phyloP scores from a whole-genome alignment of 2,113 vertebrate species.

The Puma concolor region DNA sequence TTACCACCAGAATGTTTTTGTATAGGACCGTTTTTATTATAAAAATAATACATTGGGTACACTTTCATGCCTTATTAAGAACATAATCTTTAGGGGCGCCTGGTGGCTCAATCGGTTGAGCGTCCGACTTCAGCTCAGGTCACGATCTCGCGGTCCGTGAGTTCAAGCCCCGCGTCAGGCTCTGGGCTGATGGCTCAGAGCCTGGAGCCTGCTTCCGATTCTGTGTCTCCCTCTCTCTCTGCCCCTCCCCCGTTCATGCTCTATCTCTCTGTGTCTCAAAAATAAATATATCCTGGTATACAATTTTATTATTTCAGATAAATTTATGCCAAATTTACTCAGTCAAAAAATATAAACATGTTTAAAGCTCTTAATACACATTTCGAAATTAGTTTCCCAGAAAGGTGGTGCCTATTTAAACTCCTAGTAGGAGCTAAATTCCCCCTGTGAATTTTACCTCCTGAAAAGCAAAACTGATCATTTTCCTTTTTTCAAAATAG shows the following conservation, averaged over 20 bases:
- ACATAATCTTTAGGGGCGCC: not conserved
- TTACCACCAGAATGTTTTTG: not conserved
- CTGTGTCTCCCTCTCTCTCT: too few species aligned
- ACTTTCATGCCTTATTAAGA: constrained; percentile 1
- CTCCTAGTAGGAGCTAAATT: not conserved
- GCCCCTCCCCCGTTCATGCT: too few species aligned
- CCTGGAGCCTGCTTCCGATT: too few species aligned
- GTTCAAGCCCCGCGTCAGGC: too few species aligned
- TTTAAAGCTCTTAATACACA: not conserved
- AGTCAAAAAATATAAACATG: not conserved
- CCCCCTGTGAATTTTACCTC: not conserved
- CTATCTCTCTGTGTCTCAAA: too few species aligned
- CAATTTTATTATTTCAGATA: constrained; percentile 29
- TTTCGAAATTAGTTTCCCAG: not conserved
- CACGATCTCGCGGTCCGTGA: too few species aligned
- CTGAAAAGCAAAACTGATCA: not conserved
- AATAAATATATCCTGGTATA: not conserved
- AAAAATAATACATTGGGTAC: constrained; percentile 20
- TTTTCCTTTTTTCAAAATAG: not conserved
- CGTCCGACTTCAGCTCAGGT: too few species aligned
- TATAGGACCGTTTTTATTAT: not conserved
- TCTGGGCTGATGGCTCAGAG: too few species aligned
- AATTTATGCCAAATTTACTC: not conserved
- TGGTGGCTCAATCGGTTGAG: too few species aligned
- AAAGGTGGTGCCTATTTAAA: not conserved